phyloP scores from a whole-genome alignment of 2,797 vertebrate genomes.

The Enoplosus armatus region DNA sequence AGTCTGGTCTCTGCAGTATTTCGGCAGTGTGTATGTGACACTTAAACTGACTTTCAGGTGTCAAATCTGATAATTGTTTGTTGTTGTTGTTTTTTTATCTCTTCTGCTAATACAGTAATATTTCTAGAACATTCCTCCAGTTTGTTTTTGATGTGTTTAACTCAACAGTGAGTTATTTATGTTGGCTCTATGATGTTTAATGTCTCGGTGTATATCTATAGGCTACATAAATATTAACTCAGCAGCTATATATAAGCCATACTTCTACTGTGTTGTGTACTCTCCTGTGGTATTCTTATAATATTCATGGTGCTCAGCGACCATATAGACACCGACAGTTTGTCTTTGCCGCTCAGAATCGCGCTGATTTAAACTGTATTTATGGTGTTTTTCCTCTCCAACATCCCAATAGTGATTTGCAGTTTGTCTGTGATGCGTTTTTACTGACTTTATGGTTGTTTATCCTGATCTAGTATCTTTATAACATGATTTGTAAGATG shows the following conservation, averaged over 20 bases:
- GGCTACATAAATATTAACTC: slow-evolving; percentile 4
- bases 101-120: not conserved
- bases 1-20: rapidly evolving
- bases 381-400: not conserved
- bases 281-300: not conserved
- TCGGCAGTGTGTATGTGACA: not conserved
- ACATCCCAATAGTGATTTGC: not conserved
- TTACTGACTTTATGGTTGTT: not conserved
- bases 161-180: not conserved
- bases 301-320: not conserved
- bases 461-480: not conserved
- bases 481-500: not conserved
- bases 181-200: not conserved
- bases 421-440: no score
- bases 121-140: not conserved
- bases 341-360: not conserved
- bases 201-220: not conserved
- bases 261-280: no score
- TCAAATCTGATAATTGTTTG: not conserved
- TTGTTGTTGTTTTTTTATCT: not conserved
- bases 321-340: not conserved
- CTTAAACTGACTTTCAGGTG: not conserved
- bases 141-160: not conserved
- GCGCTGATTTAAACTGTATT: not conserved
- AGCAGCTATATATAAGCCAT: no score